Evolutionary conservation across 2,797 vertebrate species (phyloP), one percentile per base, ranked within the genome.

Genomic region (Hypotaenidia okinawae): DNA sequence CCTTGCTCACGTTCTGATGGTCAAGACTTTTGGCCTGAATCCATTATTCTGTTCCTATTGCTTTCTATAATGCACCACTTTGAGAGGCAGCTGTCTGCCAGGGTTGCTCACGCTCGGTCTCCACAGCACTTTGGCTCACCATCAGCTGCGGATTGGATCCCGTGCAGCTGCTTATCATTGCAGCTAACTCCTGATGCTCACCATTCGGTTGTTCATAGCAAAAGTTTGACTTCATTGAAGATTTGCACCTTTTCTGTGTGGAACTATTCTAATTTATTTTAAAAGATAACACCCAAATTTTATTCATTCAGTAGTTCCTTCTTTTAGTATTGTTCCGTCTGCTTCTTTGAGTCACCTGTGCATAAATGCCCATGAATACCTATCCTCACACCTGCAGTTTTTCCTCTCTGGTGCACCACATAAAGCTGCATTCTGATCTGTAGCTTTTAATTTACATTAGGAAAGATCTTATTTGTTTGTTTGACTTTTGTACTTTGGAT

Each of bases 81-180:
- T 45, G 33, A 64, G 68, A 64, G 32, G n/a, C 39, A 85, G 54
- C n/a, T 52, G 2, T 15, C 14, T 70, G 64, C 54, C 85, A 72
- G 12, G 2, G 0, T 19, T 57, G 52, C 47, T 86, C 27, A 54
- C n/a, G 24, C 19, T 68, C 39, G 37, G 22, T 57, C 39, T 84
- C 49, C 63, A n/a, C 61, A 69, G 30, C 23, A 10, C 41, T 84
- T 83, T 81, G 62, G 69, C 54, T 80, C 45, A 51, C 49, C 32
- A 22, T 22, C 45, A 80, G 41, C 37, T 81, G 37, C 7, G 68
- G 58, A 75, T 75, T 32, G 67, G 32, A 61, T 68, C 49, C 37
- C 9, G 3, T 27, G 41, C 2, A 18, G 11, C 18, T 73, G 28
- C 12, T 75, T 1, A 0, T 73, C 0, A 0, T 57, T 79, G 27